Conservation (phyloP, 2,113 vertebrate genomes). For the Calyptomena viridis region DNA sequence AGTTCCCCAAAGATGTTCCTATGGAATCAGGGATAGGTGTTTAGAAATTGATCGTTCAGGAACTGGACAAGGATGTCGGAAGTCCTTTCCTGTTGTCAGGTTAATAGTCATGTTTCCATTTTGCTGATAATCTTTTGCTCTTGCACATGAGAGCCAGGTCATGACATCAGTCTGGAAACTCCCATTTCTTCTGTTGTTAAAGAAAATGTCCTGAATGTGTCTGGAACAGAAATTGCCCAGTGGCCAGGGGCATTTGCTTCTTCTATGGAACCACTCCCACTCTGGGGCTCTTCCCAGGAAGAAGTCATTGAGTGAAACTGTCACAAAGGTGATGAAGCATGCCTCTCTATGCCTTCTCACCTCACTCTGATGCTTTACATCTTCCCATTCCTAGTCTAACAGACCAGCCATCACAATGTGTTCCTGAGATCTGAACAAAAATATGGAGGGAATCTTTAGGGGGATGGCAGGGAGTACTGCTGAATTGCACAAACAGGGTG, state of each 20-base stretch:
- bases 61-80: background rate
- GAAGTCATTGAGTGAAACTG: background rate
- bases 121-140: background rate
- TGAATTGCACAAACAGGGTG: background rate
- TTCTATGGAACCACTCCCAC: background rate
- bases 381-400: background rate
- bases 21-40: background rate
- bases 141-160: background rate
- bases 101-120: background rate
- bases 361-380: background rate
- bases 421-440: background rate
- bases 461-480: background rate
- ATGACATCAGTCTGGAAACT: background rate
- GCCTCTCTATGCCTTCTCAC: background rate
- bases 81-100: background rate
- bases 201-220: background rate
- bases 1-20: background rate
- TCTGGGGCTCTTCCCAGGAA: background rate
- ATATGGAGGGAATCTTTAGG: background rate
- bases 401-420: rapidly evolving
- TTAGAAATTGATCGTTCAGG: background rate
- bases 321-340: background rate
- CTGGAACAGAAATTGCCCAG: background rate
- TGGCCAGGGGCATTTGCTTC: background rate
- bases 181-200: background rate